phyloP scores from a whole-genome alignment of 2,113 vertebrate genomes.

The Cichladusa arquata region DNA sequence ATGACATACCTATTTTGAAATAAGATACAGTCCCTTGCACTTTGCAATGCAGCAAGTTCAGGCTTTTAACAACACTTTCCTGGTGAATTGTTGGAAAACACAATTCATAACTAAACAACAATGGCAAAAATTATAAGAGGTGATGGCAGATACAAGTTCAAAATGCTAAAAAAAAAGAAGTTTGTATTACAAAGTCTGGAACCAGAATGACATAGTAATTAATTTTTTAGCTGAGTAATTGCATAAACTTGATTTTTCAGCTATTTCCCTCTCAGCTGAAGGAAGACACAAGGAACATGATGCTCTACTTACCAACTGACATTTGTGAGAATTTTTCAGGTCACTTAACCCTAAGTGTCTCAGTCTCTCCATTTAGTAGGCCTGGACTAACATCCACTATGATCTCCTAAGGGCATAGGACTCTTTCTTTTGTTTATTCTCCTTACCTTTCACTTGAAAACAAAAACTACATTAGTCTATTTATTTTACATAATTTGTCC shows the following conservation, averaged over 20 bases:
- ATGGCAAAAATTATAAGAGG: not conserved
- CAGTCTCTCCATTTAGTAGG: not conserved
- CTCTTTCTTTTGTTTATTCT: not conserved
- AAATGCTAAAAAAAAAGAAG: not conserved
- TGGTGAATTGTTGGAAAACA: not conserved
- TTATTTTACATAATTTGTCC: not conserved
- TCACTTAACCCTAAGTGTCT: not conserved
- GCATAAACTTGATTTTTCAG: not conserved
- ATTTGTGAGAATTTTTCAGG: not conserved
- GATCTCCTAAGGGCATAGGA: not conserved
- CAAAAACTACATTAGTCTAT: not conserved
- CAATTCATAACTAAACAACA: not conserved
- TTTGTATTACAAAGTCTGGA: not conserved
- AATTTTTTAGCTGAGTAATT: not conserved
- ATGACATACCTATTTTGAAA: not conserved
- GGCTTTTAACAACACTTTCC: not conserved
- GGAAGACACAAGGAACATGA: not conserved
- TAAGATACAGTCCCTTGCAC: not conserved
- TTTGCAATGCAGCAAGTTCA: not conserved
- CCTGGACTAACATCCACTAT: not conserved
- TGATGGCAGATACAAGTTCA: not conserved
- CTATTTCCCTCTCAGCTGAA: not conserved
- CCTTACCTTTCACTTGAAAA: not conserved
- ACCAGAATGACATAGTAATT: not conserved
- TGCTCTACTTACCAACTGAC: not conserved